A percentile compares a stretch with the other conserved stretches of the same genome.
Conservation (phyloP, 2,888 invertebrate species). For the Seira musarum region DNA sequence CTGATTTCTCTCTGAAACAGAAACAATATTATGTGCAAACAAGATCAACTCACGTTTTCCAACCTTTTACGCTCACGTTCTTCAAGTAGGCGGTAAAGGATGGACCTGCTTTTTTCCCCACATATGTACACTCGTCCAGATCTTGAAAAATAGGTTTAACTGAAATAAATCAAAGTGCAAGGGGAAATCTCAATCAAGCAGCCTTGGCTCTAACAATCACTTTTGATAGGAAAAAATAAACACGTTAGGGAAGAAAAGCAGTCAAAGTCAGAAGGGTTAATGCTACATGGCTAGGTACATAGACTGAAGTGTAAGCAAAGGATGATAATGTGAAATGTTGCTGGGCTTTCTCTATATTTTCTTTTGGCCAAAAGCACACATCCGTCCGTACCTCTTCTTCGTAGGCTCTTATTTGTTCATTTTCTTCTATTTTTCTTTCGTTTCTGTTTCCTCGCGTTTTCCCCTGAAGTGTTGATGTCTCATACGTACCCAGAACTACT, state of each 20-base stretch:
- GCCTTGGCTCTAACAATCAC: background rate
- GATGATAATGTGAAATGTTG: background rate
- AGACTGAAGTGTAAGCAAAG: background rate
- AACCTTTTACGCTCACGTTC: background rate
- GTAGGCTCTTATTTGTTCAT: constrained; percentile 10
- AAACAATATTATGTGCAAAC: background rate
- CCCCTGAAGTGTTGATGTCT: too few species aligned
- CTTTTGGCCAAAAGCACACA: background rate
- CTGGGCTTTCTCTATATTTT: constrained; percentile 2
- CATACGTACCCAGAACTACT: too few species aligned
- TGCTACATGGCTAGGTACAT: background rate
- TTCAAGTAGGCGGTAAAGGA: too few species aligned
- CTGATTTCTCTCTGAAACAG: background rate
- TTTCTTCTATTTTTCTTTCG: background rate
- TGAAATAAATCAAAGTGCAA: background rate
- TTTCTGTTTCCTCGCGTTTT: background rate
- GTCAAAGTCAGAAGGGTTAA: constrained; percentile 34
- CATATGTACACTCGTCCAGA: background rate
- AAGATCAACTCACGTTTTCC: background rate
- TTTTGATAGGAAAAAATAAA: background rate
- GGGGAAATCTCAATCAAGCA: background rate
- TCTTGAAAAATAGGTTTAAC: background rate
- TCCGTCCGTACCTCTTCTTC: background rate
- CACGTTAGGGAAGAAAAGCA: constrained; percentile 5
- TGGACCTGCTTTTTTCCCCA: background rate